Evolutionary conservation across 2,888 invertebrate genomes (phyloP).

Genomic region (Cyclophora albipunctata): DNA sequence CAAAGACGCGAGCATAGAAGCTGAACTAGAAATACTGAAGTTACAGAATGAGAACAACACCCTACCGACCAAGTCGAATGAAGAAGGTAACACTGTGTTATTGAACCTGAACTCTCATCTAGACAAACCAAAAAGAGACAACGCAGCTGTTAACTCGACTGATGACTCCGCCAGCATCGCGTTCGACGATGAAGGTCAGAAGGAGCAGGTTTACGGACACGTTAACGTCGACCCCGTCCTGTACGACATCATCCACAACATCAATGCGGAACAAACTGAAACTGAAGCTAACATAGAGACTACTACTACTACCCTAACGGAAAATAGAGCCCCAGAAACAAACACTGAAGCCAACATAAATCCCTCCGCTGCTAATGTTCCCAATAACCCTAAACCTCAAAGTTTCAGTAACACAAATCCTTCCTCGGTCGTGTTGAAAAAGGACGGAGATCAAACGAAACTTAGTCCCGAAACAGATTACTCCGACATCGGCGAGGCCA

Average conservation of each 20-base stretch:
- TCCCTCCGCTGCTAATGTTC: slow-evolving; percentile 6
- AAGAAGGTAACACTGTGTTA: slow-evolving; percentile 39
- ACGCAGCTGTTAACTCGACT: slow-evolving; percentile 41
- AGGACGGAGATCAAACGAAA: slow-evolving; percentile 49
- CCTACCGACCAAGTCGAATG: slow-evolving; percentile 27
- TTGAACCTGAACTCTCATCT: slow-evolving; percentile 42
- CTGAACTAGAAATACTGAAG: slow-evolving; percentile 62
- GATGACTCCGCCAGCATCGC: slow-evolving; percentile 32
- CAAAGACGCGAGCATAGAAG: slow-evolving; percentile 50
- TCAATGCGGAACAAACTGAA: slow-evolving; percentile 20
- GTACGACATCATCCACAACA: slow-evolving; percentile 32
- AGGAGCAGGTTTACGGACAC: slow-evolving; percentile 62
- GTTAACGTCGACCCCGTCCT: slow-evolving; percentile 61
- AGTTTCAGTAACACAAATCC: slow-evolving; percentile 12
- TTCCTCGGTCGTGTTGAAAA: slow-evolving; percentile 34
- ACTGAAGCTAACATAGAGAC: not conserved
- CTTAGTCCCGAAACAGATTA: slow-evolving; percentile 67
- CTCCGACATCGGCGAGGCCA: slow-evolving; percentile 67
- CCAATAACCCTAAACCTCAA: too few relatives aligned
- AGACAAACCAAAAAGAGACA: slow-evolving; percentile 68
- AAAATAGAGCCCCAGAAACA: slow-evolving; percentile 4
- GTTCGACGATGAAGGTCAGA: slow-evolving; percentile 53
- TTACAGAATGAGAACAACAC: slow-evolving; percentile 49
- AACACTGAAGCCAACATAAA: not conserved
- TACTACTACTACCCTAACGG: slow-evolving; percentile 2